phyloP scores from a whole-genome alignment of 2,888 invertebrate genomes.

The Sarcophaga rosellei region DNA sequence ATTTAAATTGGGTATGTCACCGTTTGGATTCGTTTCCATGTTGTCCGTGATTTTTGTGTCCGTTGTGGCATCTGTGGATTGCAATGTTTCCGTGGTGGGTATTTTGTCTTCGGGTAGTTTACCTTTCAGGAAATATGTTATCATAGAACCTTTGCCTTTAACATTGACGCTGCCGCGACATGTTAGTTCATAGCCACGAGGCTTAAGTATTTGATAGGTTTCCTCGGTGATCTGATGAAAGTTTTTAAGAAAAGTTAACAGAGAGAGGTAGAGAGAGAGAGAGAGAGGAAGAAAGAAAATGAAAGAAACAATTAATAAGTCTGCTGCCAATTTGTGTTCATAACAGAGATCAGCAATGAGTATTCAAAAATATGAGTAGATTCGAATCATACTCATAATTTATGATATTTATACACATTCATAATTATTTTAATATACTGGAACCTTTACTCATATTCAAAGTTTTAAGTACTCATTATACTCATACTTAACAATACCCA shows the following conservation, averaged over 20 bases:
- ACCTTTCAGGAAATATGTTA: constrained; percentile 88
- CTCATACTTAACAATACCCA: too few species aligned
- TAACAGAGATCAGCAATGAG: too few species aligned
- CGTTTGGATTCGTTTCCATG: constrained; percentile 26
- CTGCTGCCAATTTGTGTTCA: too few species aligned
- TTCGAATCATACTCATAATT: too few species aligned
- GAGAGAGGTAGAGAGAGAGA: background rate
- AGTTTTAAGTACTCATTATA: too few species aligned
- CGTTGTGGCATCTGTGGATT: constrained; percentile 8
- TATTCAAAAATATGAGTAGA: too few species aligned
- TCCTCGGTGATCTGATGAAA: constrained; percentile 90
- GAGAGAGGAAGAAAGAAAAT: too few species aligned
- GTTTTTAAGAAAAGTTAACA: background rate
- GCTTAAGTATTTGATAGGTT: constrained; percentile 89
- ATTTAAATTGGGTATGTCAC: constrained; percentile 10
- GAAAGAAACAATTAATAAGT: too few species aligned
- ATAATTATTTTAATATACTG: too few species aligned
- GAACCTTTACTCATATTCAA: too few species aligned
- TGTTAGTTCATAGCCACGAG: constrained; percentile 89
- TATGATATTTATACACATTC: too few species aligned
- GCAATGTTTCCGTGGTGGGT: background rate
- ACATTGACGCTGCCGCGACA: constrained; percentile 95
- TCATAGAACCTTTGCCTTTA: constrained; percentile 97
- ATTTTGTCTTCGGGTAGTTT: constrained; percentile 71
- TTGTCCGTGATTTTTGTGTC: constrained; percentile 2